Conservation (phyloP, 1,140 invertebrate species). For the Procambarus virginalis region DNA sequence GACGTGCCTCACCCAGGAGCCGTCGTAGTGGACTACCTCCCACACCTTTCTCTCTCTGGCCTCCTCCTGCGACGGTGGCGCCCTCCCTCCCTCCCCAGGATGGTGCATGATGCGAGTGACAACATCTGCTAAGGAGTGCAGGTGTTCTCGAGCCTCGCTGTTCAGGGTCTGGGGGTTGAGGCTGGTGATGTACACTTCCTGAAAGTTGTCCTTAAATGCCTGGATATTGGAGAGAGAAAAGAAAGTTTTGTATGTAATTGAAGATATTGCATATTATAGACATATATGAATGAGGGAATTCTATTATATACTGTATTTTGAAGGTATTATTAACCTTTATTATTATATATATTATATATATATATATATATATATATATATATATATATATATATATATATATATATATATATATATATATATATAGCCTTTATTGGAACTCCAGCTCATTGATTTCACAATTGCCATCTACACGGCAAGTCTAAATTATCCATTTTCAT, state of each 20-base stretch:
- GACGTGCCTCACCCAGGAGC: slow-evolving; percentile 90
- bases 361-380: not conserved
- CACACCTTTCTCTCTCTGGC: slow-evolving; percentile 78
- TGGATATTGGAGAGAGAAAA: not conserved
- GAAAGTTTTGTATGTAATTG: no score
- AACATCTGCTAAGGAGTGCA: slow-evolving; percentile 24
- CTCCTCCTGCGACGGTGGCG: not conserved
- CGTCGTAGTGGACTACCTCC: slow-evolving; percentile 96
- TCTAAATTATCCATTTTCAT: no score
- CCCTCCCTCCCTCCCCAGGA: slow-evolving; percentile 5
- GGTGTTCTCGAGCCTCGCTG: slow-evolving; percentile 76
- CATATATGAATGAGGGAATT: not conserved
- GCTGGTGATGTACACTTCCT: slow-evolving; percentile 43
- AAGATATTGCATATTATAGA: no score
- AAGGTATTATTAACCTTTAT: no score
- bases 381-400: not conserved
- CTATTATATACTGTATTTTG: no score
- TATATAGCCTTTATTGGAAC: no score
- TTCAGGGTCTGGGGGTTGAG: slow-evolving; percentile 94
- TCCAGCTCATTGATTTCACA: no score
- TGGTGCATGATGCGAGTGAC: not conserved
- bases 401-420: not conserved
- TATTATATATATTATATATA: not conserved
- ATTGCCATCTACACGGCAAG: no score
- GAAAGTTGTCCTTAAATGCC: slow-evolving; percentile 33